Conservation (phyloP, 2,113 vertebrate species). For the Marmota flaviventris region DNA sequence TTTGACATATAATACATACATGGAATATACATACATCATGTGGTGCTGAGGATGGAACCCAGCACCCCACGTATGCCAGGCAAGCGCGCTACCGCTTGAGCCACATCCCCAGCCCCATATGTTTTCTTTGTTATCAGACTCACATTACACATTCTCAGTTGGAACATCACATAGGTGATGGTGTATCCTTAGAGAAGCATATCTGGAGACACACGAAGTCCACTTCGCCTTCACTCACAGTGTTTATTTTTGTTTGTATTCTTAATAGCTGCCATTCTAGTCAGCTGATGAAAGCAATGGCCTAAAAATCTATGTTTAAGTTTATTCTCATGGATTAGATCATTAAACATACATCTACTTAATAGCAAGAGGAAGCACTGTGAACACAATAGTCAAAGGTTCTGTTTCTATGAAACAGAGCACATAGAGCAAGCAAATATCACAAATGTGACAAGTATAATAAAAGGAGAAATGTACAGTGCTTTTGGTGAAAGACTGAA, state of each 20-base stretch:
- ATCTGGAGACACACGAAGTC: background rate
- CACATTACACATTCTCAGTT: background rate
- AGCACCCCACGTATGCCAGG: too few relatives aligned
- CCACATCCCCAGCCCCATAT: too few relatives aligned
- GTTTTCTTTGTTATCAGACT: background rate
- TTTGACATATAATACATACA: too few relatives aligned
- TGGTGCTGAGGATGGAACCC: too few relatives aligned
- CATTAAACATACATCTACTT: background rate
- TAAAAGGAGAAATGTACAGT: background rate
- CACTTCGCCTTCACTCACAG: too few relatives aligned
- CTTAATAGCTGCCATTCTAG: too few relatives aligned
- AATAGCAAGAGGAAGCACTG: background rate
- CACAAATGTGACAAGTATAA: background rate
- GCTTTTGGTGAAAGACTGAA: background rate
- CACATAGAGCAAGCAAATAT: background rate
- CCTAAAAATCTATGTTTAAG: background rate
- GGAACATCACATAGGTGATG: background rate
- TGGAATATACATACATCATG: too few relatives aligned
- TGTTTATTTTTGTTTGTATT: too few relatives aligned
- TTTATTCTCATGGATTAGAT: background rate
- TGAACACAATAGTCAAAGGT: background rate
- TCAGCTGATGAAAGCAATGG: background rate
- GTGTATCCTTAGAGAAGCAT: background rate
- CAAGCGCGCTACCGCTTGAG: too few relatives aligned
- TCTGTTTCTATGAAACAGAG: slow-evolving; percentile 25